Evolutionary conservation across 2,797 vertebrate genomes (phyloP).

Genomic region (Schizopygopsis malacanthus): DNA sequence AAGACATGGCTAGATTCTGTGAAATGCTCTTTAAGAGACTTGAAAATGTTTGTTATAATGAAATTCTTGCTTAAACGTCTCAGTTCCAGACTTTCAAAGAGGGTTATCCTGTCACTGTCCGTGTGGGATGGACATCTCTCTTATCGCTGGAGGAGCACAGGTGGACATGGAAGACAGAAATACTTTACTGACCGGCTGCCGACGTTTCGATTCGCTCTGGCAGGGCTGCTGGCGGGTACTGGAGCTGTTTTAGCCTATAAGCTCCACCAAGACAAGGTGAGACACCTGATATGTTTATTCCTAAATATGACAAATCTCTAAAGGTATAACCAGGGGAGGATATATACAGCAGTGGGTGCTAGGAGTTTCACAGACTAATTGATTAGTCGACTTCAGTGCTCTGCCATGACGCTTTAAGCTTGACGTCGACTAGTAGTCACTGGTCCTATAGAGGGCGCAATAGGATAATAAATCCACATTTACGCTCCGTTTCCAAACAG

Average conservation of each 20-base stretch:
- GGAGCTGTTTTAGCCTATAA: slow-evolving; percentile 75
- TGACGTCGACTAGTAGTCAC: no score
- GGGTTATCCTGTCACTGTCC: slow-evolving; percentile 48
- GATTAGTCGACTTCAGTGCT: no score
- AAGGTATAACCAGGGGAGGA: background rate
- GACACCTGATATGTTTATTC: background rate
- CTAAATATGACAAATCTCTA: background rate
- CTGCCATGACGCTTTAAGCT: no score
- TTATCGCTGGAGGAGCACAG: slow-evolving; percentile 62
- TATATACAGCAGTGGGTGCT: background rate
- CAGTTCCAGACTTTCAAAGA: slow-evolving; percentile 58
- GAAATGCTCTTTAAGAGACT: background rate
- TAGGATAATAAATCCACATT: no score
- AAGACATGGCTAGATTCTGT: background rate
- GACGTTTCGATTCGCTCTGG: slow-evolving; percentile 71
- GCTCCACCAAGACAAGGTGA: slow-evolving; percentile 74
- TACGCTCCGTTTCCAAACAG: no score
- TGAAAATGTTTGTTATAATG: background rate
- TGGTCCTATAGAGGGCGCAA: no score
- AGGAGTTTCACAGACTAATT: no score
- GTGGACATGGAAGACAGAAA: slow-evolving; percentile 43
- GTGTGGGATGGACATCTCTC: slow-evolving; percentile 58
- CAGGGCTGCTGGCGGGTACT: slow-evolving; percentile 76
- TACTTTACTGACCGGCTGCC: slow-evolving; percentile 46
- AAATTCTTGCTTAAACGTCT: background rate